Base-by-base conservation (phyloP, 2,888 invertebrate genomes). In the Fragum fragum region DNA sequence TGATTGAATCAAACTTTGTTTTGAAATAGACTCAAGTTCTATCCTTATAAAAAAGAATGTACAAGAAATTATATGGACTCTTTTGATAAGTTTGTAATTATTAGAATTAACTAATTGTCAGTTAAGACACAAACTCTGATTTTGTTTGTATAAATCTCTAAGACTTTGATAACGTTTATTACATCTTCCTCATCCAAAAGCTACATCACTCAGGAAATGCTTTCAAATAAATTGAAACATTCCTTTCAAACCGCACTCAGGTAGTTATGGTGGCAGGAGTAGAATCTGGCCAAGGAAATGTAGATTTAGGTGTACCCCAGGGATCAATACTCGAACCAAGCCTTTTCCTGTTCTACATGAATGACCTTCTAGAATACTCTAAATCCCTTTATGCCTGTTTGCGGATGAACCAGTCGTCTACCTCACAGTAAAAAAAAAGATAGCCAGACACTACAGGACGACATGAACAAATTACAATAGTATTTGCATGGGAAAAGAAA, bases 161-260 rank as follows among this genome's bases (percentile, higher is more conserved):
- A 57, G 80, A 80, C 0, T 84, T 78, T n/a, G 83, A 84, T 21
- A 80, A 80, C 53, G 75, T 84, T 16, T 26, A 26, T 5, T 75
- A 80, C 23, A 52, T 16, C 11, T 53, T 53, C 18, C 73, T 80
- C 6, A n/a, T 68, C 0, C 76, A 74, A 36, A 80, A 77, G n/a
- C n/a, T 68, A 73, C 32, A 72, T 66, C 5, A 77, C 11, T 26
- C 36, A 32, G 74, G 72, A 0, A 69, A 14, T 1, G 14, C 47
- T 3, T 14, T 47, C 5, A 14, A n/a, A 3, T 47, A 16, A 16
- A 47, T 47, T 59, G n/a, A 76, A 57, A 59, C 57, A 1, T 78
- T 76, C 63, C 39, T 82, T 18, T n/a, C 39, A 1, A 63, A 73
- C 61, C 36, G 78, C 14, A 68, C 57, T 3, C 77, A 78, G 29